Evolutionary conservation across 2,113 vertebrate species (phyloP).

Genomic region (Eonycteris spelaea): DNA sequence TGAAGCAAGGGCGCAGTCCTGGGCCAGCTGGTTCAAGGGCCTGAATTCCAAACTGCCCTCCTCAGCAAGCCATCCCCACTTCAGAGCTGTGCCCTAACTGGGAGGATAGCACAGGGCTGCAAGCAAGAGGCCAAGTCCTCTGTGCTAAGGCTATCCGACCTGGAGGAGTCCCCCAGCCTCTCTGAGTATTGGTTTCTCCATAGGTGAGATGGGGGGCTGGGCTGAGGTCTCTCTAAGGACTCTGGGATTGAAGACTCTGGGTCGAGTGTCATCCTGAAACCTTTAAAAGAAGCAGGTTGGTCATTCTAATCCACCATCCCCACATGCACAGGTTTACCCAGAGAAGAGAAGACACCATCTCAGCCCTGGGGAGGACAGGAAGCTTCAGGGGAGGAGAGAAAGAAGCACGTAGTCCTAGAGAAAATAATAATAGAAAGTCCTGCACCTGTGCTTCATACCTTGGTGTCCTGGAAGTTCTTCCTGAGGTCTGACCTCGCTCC

Average conservation of each 20-base stretch:
- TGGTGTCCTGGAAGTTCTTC: slow-evolving; percentile 17
- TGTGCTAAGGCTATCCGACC: neutral
- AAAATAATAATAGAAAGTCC: neutral
- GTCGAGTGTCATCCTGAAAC: neutral
- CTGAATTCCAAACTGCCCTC: neutral
- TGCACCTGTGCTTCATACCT: neutral
- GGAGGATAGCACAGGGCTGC: neutral
- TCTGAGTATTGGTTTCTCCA: neutral
- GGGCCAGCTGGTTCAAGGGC: neutral
- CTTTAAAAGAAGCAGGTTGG: neutral
- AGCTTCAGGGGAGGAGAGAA: neutral
- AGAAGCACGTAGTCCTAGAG: neutral
- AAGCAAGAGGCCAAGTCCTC: neutral
- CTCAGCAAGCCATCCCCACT: neutral
- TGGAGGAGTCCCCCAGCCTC: neutral
- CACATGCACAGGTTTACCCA: fast-evolving
- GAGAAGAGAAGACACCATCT: neutral
- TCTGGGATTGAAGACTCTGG: neutral
- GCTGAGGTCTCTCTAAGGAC: neutral
- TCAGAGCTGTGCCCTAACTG: neutral
- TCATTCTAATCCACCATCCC: neutral
- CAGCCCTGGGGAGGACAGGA: fast-evolving
- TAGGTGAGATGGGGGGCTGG: neutral
- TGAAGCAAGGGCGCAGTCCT: neutral
- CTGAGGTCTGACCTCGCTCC: neutral